Conservation (phyloP, 1,140 invertebrate genomes). For the Archivesica marissinica region DNA sequence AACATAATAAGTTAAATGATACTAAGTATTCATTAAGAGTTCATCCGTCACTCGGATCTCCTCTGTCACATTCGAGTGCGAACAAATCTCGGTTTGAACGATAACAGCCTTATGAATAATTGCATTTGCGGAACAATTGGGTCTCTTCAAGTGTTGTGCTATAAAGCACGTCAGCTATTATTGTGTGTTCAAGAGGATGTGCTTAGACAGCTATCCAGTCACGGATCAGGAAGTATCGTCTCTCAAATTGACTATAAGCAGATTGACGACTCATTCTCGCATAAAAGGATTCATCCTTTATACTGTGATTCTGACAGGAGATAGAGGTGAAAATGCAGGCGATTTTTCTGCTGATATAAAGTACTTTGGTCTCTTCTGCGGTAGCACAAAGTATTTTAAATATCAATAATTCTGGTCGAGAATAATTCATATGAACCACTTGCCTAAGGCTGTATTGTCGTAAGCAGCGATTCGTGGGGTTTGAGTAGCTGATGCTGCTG, state of each 20-base stretch:
- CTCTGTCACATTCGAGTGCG: slow-evolving; percentile 10
- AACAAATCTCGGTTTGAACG: slow-evolving; percentile 5
- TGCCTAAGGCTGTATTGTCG: too few relatives aligned
- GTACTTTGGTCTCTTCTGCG: background rate
- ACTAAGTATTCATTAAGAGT: slow-evolving; percentile 41
- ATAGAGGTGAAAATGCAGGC: slow-evolving; percentile 1
- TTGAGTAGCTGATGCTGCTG: too few relatives aligned
- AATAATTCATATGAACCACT: too few relatives aligned
- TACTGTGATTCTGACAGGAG: background rate
- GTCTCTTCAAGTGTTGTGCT: slow-evolving; percentile 20
- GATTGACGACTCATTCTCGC: slow-evolving; percentile 19
- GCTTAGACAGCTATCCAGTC: slow-evolving; percentile 25
- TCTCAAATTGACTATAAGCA: slow-evolving; percentile 35
- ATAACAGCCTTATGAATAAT: slow-evolving; percentile 39
- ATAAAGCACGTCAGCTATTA: slow-evolving; percentile 30
- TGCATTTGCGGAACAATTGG: slow-evolving; percentile 40
- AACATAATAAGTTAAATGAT: slow-evolving; percentile 51
- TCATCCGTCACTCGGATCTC: slow-evolving; percentile 27
- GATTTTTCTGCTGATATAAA: background rate
- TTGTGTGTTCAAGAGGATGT: slow-evolving; percentile 17
- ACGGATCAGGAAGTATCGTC: slow-evolving; percentile 11
- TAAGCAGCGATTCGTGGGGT: too few relatives aligned
- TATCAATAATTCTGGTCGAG: too few relatives aligned
- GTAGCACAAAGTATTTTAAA: too few relatives aligned
- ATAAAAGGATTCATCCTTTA: slow-evolving; percentile 35